Evolutionary conservation across 2,888 invertebrate genomes (phyloP), one percentile per base, ranked within the genome.

Genomic region (Caenorhabditis parvicauda): DNA sequence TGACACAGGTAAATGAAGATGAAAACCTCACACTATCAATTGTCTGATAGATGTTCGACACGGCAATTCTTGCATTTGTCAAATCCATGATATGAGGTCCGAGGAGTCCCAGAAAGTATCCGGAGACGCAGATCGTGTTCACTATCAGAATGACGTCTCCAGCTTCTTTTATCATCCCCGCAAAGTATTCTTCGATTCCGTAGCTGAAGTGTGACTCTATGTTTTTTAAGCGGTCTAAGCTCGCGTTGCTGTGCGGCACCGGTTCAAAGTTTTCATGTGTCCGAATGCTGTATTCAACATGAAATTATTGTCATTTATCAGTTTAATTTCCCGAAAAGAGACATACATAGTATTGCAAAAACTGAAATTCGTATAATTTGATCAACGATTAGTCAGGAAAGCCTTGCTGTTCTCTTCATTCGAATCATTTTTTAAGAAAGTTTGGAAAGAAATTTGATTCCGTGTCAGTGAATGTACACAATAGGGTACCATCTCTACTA

Each of bases 131-230:
- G 32, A 72, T 53, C 4, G 70, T 67, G 24, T 64, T 64, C 7
- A 67, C 64, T 17, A 72, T 58, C 2, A 72, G 41, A 21, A 69
- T 60, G 0, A 72, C 72, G 39, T 67, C 60, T 38, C 72, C 71
- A 3, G 65, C 62, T 17, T 54, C 51, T 2, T 28, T 41, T 12
- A 69, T 64, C 19, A 57, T 53, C 9, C 65, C 69, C n/a, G 60
- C 53, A 37, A 56, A 67, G 43, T 59, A 71, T 1, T 59, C 29
- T 21, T 56, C 48, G 17, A 59, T 59, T 2, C 64, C 65, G 39
- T 57, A 64, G 39, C 68, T 69, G 37, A 27, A 65, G 52, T 14
- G 22, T 41, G n/a, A n/a, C n/a, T n/a, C n/a, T n/a, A n/a, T n/a
- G n/a, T n/a, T n/a, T n/a, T n/a, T n/a, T n/a, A n/a, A n/a, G n/a